phyloP scores from a whole-genome alignment of 2,113 vertebrate genomes.

The Passer domesticus region DNA sequence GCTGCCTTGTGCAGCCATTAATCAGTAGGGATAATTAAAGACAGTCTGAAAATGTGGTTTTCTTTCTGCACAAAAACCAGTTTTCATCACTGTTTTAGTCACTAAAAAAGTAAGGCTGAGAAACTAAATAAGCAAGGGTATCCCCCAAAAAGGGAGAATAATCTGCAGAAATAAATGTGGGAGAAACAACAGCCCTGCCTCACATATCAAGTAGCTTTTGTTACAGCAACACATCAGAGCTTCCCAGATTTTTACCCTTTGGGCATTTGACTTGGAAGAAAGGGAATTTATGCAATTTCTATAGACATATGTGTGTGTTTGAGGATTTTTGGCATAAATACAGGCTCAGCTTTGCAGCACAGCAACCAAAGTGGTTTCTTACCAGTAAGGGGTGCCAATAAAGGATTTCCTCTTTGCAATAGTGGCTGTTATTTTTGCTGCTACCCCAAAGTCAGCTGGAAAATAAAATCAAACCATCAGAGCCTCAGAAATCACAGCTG shows the following conservation, averaged over 20 bases:
- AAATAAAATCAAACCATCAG: constrained; percentile 9
- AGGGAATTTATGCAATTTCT: background rate
- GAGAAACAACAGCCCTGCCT: background rate
- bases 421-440: constrained; percentile 98
- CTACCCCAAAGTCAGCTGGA: constrained; percentile 96
- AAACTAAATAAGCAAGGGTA: background rate
- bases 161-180: background rate
- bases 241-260: background rate
- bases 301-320: background rate
- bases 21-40: background rate
- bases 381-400: constrained; percentile 99
- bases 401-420: constrained; percentile 99
- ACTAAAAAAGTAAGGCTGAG: background rate
- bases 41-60: background rate
- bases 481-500: background rate
- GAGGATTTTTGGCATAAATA: background rate
- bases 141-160: background rate
- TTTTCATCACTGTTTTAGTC: background rate
- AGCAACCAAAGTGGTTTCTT: constrained; percentile 34
- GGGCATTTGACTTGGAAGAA: background rate
- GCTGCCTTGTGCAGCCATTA: background rate
- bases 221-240: background rate
- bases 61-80: background rate
- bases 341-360: background rate
- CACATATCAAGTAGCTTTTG: background rate